These are phyloP conservation scores for Neuroterus valhalla DNA, from an alignment of 1,140 invertebrate genomes.

Conservation along the genomic window DNA sequence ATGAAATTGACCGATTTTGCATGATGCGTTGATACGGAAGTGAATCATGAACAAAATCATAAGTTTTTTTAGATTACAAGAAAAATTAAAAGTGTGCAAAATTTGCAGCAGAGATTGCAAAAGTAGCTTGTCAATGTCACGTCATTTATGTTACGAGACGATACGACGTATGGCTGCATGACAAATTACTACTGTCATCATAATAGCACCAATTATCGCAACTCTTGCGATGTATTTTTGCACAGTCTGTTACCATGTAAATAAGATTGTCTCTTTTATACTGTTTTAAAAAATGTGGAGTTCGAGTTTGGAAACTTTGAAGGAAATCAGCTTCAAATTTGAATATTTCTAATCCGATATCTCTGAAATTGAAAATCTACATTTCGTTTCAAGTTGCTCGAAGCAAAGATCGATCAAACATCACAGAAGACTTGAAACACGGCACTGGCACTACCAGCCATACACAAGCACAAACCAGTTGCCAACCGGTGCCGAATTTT, in stretches of 20 bases:
- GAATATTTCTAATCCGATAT: too few species aligned
- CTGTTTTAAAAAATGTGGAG: background rate
- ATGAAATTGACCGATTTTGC: too few species aligned
- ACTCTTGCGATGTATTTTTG: background rate
- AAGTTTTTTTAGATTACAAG: too few species aligned
- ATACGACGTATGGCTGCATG: background rate
- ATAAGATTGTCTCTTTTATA: conserved; percentile 1
- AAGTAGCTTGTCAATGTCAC: conserved; percentile 12
- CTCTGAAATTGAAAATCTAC: too few species aligned
- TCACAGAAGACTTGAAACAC: conserved; percentile 34
- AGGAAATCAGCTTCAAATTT: too few species aligned
- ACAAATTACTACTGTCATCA: conserved; percentile 14
- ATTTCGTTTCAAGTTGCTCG: background rate
- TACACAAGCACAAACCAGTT: conserved; percentile 50
- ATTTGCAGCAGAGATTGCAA: background rate
- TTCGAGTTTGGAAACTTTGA: too few species aligned
- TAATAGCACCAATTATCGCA: conserved; percentile 18
- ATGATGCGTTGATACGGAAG: too few species aligned
- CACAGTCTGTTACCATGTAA: background rate
- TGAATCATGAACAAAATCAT: too few species aligned
- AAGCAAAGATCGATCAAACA: conserved; percentile 53
- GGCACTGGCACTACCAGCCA: conserved; percentile 44
- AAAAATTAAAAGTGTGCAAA: background rate
- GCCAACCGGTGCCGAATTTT: conserved; percentile 51
- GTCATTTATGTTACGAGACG: conserved; percentile 9